A percentile compares a stretch with the other conserved stretches of the same genome.
These are phyloP conservation scores for Florisuga fusca DNA, from an alignment of 2,797 vertebrate species.

Conservation along the genomic window DNA sequence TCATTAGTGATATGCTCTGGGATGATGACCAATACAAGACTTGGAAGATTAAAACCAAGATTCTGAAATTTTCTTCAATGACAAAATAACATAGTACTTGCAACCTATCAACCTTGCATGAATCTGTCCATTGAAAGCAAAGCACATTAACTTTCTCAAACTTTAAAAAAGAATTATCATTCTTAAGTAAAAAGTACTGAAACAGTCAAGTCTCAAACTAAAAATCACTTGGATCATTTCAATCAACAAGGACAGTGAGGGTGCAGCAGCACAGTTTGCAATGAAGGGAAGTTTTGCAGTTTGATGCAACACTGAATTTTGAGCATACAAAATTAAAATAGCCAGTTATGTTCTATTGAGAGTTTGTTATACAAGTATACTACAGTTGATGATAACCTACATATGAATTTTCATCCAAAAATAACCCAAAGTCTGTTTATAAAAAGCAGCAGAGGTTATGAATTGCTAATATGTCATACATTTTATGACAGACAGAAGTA, in stretches of 20 bases:
- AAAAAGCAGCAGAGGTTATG: neutral
- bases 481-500: neutral
- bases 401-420: neutral
- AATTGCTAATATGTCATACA: neutral
- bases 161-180: neutral
- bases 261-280: neutral
- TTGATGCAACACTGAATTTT: neutral
- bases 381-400: neutral
- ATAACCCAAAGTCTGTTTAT: neutral
- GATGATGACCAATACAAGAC: neutral
- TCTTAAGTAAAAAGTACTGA: neutral
- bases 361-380: neutral
- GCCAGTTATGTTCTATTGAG: neutral
- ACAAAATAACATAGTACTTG: neutral
- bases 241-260: neutral
- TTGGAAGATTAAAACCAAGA: neutral
- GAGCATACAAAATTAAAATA: neutral
- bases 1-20: neutral
- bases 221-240: neutral
- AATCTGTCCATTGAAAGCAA: neutral
- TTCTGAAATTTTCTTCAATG: neutral
- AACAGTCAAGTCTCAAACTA: neutral
- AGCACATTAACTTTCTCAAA: neutral
- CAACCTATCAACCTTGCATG: neutral
- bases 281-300: neutral